phyloP scores from a whole-genome alignment of 2,113 vertebrate species.

The Cebus imitator region DNA sequence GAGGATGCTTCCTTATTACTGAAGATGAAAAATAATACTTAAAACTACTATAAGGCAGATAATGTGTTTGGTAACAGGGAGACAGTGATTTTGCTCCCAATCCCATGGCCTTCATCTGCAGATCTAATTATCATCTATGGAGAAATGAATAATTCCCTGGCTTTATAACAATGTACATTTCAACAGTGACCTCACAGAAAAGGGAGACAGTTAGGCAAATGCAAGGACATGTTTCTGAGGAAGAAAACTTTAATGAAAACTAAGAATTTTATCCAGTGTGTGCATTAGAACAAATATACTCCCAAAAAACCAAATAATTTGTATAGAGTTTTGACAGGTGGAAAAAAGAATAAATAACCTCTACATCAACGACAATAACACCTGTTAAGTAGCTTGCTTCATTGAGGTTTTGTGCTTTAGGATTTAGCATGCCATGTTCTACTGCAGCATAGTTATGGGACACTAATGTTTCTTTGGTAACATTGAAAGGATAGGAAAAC shows the following conservation, averaged over 20 bases:
- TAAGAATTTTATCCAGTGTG: neutral
- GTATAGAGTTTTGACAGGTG: constrained; percentile 8
- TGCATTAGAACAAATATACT: neutral
- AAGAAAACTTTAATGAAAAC: neutral
- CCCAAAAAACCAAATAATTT: neutral
- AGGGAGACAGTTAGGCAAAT: neutral
- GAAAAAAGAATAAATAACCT: neutral
- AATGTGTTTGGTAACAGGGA: neutral
- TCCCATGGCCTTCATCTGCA: neutral
- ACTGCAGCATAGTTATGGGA: neutral
- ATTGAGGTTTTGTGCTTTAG: neutral
- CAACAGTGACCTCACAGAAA: neutral
- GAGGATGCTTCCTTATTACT: neutral
- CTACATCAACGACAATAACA: neutral
- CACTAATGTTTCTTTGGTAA: neutral
- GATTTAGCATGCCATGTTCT: neutral
- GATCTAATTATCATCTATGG: neutral
- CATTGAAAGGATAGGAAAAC: neutral
- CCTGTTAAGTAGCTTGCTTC: neutral
- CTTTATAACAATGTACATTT: neutral
- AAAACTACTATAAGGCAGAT: neutral
- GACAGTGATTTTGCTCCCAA: neutral
- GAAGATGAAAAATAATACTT: neutral
- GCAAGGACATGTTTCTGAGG: neutral
- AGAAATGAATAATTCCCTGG: neutral